phyloP scores from a whole-genome alignment of 2,888 invertebrate species.

The Nymphalis c-album region DNA sequence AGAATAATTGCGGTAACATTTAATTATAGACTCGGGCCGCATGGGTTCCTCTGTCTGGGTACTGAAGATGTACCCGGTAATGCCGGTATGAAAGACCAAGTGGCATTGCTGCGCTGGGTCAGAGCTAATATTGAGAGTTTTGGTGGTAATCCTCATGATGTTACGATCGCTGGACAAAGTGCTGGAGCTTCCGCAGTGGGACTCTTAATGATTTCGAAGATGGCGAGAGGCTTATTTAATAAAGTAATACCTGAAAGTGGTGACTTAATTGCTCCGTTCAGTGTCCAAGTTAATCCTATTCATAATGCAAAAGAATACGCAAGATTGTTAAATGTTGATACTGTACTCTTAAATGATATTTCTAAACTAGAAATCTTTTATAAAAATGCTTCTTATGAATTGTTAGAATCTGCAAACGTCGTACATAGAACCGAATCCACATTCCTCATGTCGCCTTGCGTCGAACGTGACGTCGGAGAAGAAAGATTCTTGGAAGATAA shows the following conservation, averaged over 20 bases:
- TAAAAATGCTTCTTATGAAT: constrained; percentile 47
- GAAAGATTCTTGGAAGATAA: constrained; percentile 50
- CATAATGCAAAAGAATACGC: constrained; percentile 55
- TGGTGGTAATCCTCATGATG: constrained; percentile 53
- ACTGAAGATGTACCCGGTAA: constrained; percentile 50
- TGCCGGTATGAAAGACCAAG: constrained; percentile 53
- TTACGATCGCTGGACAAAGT: constrained; percentile 55
- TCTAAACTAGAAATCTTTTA: constrained; percentile 56
- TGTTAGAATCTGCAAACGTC: constrained; percentile 40
- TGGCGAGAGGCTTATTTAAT: constrained; percentile 53
- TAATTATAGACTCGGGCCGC: constrained; percentile 57
- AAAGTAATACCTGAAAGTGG: constrained; percentile 61
- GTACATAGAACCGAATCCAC: constrained; percentile 39
- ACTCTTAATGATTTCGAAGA: constrained; percentile 54
- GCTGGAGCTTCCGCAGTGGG: constrained; percentile 59
- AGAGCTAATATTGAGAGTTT: constrained; percentile 49
- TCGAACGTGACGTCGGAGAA: constrained; percentile 47
- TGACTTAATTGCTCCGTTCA: constrained; percentile 44
- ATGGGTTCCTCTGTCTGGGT: constrained; percentile 47
- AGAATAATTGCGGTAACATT: constrained; percentile 54
- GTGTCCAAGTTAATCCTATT: constrained; percentile 54
- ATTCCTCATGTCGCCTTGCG: constrained; percentile 46
- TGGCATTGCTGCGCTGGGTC: constrained; percentile 50
- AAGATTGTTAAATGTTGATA: constrained; percentile 44
- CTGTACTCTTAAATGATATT: constrained; percentile 48